phyloP scores from a whole-genome alignment of 2,888 invertebrate genomes.

The Trachelus tabidus region DNA sequence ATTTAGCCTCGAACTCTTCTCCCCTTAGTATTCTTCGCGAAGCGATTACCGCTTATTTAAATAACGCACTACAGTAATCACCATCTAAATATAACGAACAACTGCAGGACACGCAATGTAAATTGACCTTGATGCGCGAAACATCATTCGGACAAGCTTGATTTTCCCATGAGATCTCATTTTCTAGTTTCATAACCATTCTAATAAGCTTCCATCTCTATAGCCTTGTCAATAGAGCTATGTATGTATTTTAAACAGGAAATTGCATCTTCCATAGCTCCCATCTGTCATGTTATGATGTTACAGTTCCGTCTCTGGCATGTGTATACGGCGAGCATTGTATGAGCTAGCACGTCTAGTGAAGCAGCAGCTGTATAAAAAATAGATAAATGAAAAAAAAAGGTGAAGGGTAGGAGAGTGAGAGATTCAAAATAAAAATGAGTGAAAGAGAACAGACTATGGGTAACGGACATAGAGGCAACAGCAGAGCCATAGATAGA shows the following conservation, averaged over 20 bases:
- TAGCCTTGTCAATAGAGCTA: background rate
- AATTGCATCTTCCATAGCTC: background rate
- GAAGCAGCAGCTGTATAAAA: background rate
- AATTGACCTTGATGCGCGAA: slow-evolving; percentile 23
- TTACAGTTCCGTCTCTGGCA: background rate
- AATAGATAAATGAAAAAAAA: background rate
- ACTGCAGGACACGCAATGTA: slow-evolving; percentile 11
- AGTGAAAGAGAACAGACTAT: background rate
- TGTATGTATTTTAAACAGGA: background rate
- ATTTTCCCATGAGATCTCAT: background rate
- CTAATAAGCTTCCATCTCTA: background rate
- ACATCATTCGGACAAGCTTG: background rate
- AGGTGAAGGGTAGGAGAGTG: background rate
- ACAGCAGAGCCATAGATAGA: background rate
- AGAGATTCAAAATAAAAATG: background rate
- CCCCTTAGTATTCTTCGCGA: slow-evolving; percentile 20
- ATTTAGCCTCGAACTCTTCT: slow-evolving; percentile 16
- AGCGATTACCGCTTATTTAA: slow-evolving; percentile 29
- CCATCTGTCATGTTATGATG: background rate
- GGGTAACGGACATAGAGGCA: background rate
- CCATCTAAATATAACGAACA: slow-evolving; percentile 24
- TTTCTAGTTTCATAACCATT: background rate
- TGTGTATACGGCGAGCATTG: background rate
- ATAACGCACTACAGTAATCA: slow-evolving; percentile 28
- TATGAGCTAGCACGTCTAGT: background rate